Percentiles rank a stretch among this genome's conserved stretches.
phyloP scores from a whole-genome alignment of 2,888 invertebrate species.

The Eupithecia pulchellata region DNA sequence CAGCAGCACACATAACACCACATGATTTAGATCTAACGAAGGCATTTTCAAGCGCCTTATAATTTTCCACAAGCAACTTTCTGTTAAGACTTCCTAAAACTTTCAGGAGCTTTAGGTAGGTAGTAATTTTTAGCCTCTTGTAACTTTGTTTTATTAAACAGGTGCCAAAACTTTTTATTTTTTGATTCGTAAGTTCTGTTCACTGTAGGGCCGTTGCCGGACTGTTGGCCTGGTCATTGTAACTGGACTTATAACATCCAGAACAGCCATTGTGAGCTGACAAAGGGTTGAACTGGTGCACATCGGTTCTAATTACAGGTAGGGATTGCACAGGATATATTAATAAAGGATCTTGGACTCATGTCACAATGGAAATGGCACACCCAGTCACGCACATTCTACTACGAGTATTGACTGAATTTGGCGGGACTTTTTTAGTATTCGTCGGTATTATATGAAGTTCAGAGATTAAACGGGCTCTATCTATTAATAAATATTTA shows the following conservation, averaged over 20 bases:
- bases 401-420: not conserved
- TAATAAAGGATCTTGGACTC: slow-evolving; percentile 35
- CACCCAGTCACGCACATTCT: not conserved
- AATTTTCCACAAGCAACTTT: slow-evolving; percentile 39
- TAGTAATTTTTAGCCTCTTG: not conserved
- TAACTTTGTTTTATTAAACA: not conserved
- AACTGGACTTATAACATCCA: slow-evolving; percentile 64
- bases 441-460: not conserved
- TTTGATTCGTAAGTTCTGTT: slow-evolving; percentile 37
- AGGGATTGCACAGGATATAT: slow-evolving; percentile 37
- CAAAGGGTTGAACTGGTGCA: slow-evolving; percentile 52
- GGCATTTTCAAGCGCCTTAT: slow-evolving; percentile 50
- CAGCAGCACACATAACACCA: slow-evolving; percentile 55
- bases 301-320: slow-evolving; percentile 46
- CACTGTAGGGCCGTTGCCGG: slow-evolving; percentile 46
- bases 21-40: slow-evolving; percentile 38
- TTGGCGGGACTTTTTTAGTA: not conserved
- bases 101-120: slow-evolving; percentile 33
- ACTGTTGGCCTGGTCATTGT: slow-evolving; percentile 55
- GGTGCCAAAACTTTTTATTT: not conserved
- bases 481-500: too few species aligned
- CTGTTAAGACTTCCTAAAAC: slow-evolving; percentile 20
- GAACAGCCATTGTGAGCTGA: slow-evolving; percentile 52
- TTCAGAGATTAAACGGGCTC: too few species aligned
- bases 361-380: slow-evolving; percentile 14